A percentile compares a stretch with the other conserved stretches of the same genome.
Conservation (phyloP, 2,888 invertebrate species). For the Euplagia quadripunctaria region DNA sequence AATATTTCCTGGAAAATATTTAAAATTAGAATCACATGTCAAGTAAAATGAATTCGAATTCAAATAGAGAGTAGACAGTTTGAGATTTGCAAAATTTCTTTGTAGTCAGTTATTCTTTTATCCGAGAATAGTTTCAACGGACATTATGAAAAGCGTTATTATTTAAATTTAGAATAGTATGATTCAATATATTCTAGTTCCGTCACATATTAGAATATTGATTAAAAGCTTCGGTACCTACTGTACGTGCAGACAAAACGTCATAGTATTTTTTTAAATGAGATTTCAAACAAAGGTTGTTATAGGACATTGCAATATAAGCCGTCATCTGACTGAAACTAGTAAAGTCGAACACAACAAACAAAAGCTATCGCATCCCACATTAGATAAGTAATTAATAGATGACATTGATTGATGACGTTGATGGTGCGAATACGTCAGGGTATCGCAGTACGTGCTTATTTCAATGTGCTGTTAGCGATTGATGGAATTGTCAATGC, state of each 20-base stretch:
- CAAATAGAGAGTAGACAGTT: not conserved
- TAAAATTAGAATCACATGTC: not conserved
- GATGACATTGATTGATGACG: conserved; percentile 67
- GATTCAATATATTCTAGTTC: not conserved
- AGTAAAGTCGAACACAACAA: conserved; percentile 33
- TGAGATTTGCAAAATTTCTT: not conserved
- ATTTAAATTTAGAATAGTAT: not conserved
- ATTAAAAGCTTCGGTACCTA: too few relatives aligned
- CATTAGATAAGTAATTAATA: conserved; percentile 73
- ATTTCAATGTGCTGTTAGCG: conserved; percentile 41
- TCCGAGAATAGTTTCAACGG: not conserved
- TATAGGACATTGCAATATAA: not conserved
- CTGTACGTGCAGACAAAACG: not conserved
- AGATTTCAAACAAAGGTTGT: not conserved
- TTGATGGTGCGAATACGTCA: conserved; percentile 65
- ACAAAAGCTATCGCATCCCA: conserved; percentile 56
- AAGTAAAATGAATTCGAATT: not conserved
- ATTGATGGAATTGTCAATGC: conserved; percentile 38
- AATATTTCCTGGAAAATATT: not conserved
- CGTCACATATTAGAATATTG: not conserved
- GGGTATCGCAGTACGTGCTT: conserved; percentile 58
- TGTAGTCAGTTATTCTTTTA: not conserved
- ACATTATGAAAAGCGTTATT: not conserved
- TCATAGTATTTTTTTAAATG: not conserved
- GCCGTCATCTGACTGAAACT: not conserved